phyloP scores from a whole-genome alignment of 53 echinoderm and acorn worm genomes.

The Paracentrotus lividus region DNA sequence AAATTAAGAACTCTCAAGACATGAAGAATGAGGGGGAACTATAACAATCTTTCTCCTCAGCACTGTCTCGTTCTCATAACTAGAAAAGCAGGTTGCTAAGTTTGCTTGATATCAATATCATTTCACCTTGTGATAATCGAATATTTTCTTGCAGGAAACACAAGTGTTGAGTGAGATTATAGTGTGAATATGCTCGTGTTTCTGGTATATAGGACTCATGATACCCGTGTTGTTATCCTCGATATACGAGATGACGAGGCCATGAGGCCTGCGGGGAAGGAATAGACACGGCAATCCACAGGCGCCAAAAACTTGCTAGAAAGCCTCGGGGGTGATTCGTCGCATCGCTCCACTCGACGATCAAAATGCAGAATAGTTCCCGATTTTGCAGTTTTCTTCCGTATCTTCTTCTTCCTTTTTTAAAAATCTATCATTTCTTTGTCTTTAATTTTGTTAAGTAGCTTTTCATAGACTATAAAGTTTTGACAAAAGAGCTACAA shows the following conservation, averaged over 20 bases:
- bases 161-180: not conserved
- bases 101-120: conserved; percentile 30
- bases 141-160: conserved; percentile 14
- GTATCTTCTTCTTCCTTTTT: not conserved
- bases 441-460: not conserved
- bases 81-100: not conserved
- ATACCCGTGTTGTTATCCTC: not conserved
- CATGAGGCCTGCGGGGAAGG: not conserved
- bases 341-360: not conserved
- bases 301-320: conserved; percentile 19
- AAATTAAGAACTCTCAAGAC: not conserved
- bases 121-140: conserved; percentile 1
- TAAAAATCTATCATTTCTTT: not conserved
- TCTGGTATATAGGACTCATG: not conserved
- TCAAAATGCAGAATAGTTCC: not conserved
- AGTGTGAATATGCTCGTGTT: conserved; percentile 44
- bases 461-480: no score
- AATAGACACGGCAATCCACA: not conserved
- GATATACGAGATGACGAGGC: conserved; percentile 2
- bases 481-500: no score
- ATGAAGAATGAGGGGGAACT: not conserved
- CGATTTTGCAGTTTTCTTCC: not conserved
- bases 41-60: not conserved
- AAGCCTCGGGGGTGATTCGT: not conserved
- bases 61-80: not conserved